Base-by-base conservation (phyloP, 2,888 invertebrate species). In the Apodemia duryi region DNA sequence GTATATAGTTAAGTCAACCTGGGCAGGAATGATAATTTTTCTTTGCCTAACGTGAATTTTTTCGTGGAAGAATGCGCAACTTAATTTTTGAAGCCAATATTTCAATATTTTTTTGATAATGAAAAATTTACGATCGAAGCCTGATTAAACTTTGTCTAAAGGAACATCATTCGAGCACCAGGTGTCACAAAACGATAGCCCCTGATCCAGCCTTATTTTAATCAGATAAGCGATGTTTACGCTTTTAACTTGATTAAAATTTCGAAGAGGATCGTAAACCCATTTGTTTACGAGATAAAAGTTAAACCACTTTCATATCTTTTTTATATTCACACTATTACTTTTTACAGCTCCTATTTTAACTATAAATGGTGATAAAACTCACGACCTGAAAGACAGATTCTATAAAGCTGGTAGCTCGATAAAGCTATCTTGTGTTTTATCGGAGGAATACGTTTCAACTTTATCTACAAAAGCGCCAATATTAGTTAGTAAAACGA, bases 341-440 rank as follows among this genome's bases (percentile, higher is more conserved):
- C 41, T 60, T 60, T 67, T 85, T 85, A n/a, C 88, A 96, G 95
- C 95, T 69, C 95, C 95, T 63, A 94, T 95, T 68, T 91, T 95
- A 70, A 93, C 94, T 73, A 94, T 96, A 78, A 93, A 95, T 64
- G 95, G 95, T 74, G 95, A 95, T 74, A 94, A 94, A 74, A 94
- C 94, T 65, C 94, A 95, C 75, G 94, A 94, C 80, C 92, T 95
- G 64, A 93, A 93, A 74, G 95, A 95, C 82, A 93, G 94, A 75
- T 95, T 95, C 82, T 95, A 95, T 83, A 95, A 95, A 86, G 93
- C 95, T 43, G 95, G 95, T 73, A 95, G 95, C 81, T 93, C 94
- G 66, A 95, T 96, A 73, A 95, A 95, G 82, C 88, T 96, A 69
- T 93, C 94, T 46, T 95, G 95, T 75, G 82, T 87, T 78, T 88